Evolutionary conservation across 2,888 invertebrate genomes (phyloP).

Genomic region (Aproaerema taeniolella): DNA sequence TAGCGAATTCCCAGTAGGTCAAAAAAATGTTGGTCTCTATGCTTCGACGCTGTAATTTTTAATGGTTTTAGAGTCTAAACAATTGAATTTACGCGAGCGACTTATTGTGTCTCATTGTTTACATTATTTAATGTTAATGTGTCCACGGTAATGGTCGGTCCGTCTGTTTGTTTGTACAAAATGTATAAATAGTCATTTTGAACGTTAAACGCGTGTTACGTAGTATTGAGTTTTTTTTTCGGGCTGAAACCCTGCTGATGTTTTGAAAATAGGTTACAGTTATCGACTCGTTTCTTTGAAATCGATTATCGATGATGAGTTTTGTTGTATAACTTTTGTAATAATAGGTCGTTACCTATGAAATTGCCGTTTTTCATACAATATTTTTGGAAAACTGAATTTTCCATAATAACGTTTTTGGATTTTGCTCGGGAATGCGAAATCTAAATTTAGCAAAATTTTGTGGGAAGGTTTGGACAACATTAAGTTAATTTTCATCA

Average conservation of each 20-base stretch:
- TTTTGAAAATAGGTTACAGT: conserved; percentile 12
- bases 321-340: too few species aligned
- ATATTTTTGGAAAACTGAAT: too few species aligned
- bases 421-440: too few species aligned
- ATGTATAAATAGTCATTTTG: conserved; percentile 55
- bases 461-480: too few species aligned
- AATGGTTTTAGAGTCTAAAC: conserved; percentile 65
- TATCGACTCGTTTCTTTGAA: conserved; percentile 3
- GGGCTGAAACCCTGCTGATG: conserved; percentile 30
- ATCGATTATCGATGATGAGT: conserved; percentile 17
- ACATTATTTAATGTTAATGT: conserved; percentile 57
- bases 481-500: too few species aligned
- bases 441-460: too few species aligned
- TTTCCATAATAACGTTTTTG: too few species aligned
- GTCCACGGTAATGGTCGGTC: conserved; percentile 48
- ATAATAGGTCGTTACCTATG: too few species aligned
- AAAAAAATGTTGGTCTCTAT: conserved; percentile 37
- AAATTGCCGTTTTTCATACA: too few species aligned
- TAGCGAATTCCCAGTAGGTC: conserved; percentile 44
- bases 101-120: conserved; percentile 39
- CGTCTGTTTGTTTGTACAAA: conserved; percentile 42
- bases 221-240: conserved; percentile 19
- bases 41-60: conserved; percentile 53
- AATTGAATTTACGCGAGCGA: conserved; percentile 40
- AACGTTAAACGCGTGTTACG: conserved; percentile 54